Evolutionary conservation across 2,797 vertebrate species (phyloP).

Genomic region (Heteromormyrus szaboi): DNA sequence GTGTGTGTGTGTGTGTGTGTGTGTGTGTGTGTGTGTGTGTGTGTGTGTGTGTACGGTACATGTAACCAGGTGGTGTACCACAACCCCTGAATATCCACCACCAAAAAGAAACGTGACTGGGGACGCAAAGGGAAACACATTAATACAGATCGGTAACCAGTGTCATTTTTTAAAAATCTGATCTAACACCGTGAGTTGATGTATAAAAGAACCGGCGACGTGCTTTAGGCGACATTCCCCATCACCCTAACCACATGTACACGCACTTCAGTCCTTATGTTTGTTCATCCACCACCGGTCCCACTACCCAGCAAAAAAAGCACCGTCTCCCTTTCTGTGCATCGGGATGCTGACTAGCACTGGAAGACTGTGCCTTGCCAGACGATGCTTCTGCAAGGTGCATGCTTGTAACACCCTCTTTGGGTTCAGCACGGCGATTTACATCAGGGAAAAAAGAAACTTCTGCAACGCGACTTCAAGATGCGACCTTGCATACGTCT

Average conservation of each 20-base stretch:
- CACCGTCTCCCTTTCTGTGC: not conserved
- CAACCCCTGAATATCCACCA: not conserved
- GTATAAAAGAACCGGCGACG: not conserved
- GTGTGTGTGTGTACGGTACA: not conserved
- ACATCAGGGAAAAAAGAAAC: not conserved
- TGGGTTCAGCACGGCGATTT: not conserved
- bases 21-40: not conserved
- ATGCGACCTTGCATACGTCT: constrained; percentile 11
- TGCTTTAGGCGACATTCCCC: not conserved
- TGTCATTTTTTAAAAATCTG: not conserved
- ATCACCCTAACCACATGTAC: not conserved
- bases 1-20: no score
- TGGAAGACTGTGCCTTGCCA: not conserved
- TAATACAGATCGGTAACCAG: not conserved
- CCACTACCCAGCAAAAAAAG: not conserved
- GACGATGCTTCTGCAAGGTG: constrained; percentile 11
- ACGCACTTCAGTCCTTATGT: not conserved
- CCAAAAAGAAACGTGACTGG: not conserved
- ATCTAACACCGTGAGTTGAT: not conserved
- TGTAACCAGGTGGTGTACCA: not conserved
- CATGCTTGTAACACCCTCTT: not conserved
- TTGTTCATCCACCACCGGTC: not conserved
- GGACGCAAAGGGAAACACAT: not conserved
- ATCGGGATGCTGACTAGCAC: not conserved
- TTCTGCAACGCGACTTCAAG: constrained; percentile 9